These are phyloP conservation scores for Willisornis vidua DNA, from an alignment of 2,113 vertebrate genomes.

Conservation along the genomic window DNA sequence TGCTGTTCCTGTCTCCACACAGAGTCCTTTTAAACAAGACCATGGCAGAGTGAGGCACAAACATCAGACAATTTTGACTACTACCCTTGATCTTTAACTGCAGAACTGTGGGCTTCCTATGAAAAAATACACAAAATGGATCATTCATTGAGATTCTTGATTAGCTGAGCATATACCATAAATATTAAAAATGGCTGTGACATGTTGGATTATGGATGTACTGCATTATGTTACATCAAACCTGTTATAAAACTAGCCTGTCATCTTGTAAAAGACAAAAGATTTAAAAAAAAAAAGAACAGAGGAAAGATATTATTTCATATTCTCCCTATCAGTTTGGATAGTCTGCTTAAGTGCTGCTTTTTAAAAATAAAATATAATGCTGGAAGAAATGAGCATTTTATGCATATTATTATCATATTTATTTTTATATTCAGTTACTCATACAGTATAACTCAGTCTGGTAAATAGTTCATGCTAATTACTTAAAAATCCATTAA, in stretches of 20 bases:
- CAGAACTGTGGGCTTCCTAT: background rate
- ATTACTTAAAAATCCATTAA: slow-evolving; percentile 79
- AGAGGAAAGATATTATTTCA: slow-evolving; percentile 55
- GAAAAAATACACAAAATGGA: background rate
- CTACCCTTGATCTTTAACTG: background rate
- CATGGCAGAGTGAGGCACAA: background rate
- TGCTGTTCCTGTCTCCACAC: background rate
- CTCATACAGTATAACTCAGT: slow-evolving; percentile 74
- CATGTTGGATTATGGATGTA: slow-evolving; percentile 46
- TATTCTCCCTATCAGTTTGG: slow-evolving; percentile 67
- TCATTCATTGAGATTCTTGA: slow-evolving; percentile 2
- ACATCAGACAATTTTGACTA: background rate
- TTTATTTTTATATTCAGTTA: slow-evolving; percentile 79
- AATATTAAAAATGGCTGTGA: slow-evolving; percentile 33
- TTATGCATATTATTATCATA: slow-evolving; percentile 78
- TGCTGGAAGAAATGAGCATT: slow-evolving; percentile 69
- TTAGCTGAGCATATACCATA: background rate
- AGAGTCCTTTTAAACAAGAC: background rate
- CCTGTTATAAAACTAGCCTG: slow-evolving; percentile 27
- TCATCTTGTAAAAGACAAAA: slow-evolving; percentile 51
- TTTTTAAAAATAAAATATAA: slow-evolving; percentile 69
- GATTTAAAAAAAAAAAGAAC: background rate
- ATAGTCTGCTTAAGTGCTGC: slow-evolving; percentile 36
- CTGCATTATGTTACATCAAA: slow-evolving; percentile 60
- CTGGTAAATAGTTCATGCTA: slow-evolving; percentile 75